Percentiles rank a stretch among this genome's conserved stretches.
phyloP scores from a whole-genome alignment of 2,888 invertebrate genomes.

The Drosophila bunnanda region DNA sequence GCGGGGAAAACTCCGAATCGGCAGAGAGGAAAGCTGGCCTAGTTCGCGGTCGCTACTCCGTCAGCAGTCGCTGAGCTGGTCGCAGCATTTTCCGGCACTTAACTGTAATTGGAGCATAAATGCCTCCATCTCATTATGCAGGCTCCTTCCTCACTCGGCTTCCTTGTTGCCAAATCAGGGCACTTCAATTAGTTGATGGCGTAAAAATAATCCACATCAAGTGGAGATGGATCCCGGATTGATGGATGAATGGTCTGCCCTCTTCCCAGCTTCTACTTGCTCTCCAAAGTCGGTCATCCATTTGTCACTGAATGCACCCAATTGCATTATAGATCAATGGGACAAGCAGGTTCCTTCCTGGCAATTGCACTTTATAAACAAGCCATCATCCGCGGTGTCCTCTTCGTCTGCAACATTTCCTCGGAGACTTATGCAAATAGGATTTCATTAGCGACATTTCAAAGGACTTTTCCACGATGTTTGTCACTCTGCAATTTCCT shows the following conservation, averaged over 20 bases:
- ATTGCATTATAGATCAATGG: slow-evolving; percentile 48
- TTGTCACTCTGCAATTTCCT: slow-evolving; percentile 34
- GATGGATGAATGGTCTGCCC: slow-evolving; percentile 46
- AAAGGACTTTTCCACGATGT: slow-evolving; percentile 40
- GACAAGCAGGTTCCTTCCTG: slow-evolving; percentile 24
- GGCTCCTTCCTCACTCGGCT: slow-evolving; percentile 6
- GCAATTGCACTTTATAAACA: slow-evolving; percentile 46
- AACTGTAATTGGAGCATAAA: slow-evolving; percentile 72
- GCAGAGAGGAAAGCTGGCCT: slow-evolving; percentile 28
- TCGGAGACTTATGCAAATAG: slow-evolving; percentile 36
- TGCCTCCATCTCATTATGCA: slow-evolving; percentile 74
- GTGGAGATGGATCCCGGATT: slow-evolving; percentile 39
- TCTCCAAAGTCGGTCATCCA: not conserved
- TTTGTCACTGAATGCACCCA: not conserved
- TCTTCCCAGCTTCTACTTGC: not conserved
- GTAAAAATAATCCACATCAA: slow-evolving; percentile 59
- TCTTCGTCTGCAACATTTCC: not conserved
- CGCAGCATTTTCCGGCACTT: slow-evolving; percentile 78
- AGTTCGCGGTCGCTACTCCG: slow-evolving; percentile 45
- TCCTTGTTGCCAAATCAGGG: not conserved
- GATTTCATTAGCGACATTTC: slow-evolving; percentile 55
- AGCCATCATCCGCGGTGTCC: not conserved
- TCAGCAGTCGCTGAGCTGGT: slow-evolving; percentile 57
- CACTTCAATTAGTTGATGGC: slow-evolving; percentile 76
- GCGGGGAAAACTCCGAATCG: slow-evolving; percentile 11